Percentiles rank a stretch among this genome's conserved stretches.
phyloP scores from a whole-genome alignment of 2,888 invertebrate genomes.

The Dasypolia templi region DNA sequence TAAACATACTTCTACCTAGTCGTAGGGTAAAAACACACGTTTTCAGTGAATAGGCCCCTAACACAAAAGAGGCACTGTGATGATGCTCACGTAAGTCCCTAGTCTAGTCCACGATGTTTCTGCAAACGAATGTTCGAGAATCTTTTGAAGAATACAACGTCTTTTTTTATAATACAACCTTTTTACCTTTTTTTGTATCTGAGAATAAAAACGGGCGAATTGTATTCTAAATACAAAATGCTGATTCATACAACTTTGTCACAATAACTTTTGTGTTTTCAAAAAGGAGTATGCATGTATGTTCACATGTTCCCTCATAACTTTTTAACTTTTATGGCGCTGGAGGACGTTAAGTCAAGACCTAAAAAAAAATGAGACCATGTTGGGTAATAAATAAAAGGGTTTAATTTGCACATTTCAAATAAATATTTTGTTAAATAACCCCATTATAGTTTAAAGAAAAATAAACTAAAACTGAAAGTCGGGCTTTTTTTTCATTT shows the following conservation, averaged over 20 bases:
- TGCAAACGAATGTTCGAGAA: conserved; percentile 60
- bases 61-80: conserved; percentile 59
- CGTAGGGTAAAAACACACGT: conserved; percentile 49
- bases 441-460: too few relatives aligned
- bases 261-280: too few relatives aligned
- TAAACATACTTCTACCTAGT: neutral
- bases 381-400: too few relatives aligned
- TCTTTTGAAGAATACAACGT: conserved; percentile 54
- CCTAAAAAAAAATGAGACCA: too few relatives aligned
- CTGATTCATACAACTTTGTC: neutral
- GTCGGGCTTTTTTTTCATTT: too few relatives aligned
- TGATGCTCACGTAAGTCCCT: conserved; percentile 58
- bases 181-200: conserved; percentile 21
- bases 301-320: too few relatives aligned
- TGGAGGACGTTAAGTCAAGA: too few relatives aligned
- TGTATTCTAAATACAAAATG: conserved; percentile 41
- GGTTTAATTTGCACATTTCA: too few relatives aligned
- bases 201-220: neutral
- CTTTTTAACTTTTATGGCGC: too few relatives aligned
- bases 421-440: too few relatives aligned
- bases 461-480: too few relatives aligned
- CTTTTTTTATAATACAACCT: conserved; percentile 43
- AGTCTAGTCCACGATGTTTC: conserved; percentile 28
- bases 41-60: conserved; percentile 50
- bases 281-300: too few relatives aligned